These are phyloP conservation scores for Oscheius onirici DNA, from an alignment of 2,888 invertebrate genomes.

Conservation along the genomic window DNA sequence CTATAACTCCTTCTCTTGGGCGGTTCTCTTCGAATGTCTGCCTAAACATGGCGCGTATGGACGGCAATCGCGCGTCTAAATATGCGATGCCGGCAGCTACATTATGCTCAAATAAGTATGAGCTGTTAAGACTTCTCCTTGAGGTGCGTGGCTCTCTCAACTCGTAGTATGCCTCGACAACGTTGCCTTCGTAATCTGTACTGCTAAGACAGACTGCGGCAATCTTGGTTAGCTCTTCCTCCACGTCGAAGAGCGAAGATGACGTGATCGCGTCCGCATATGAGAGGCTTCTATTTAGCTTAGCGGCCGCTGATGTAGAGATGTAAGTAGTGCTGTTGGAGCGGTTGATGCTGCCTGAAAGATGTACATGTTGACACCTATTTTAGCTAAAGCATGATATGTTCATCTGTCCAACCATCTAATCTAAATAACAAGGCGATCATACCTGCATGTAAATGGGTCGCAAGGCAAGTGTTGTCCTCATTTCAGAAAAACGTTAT, in stretches of 20 bases:
- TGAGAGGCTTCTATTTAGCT: neutral
- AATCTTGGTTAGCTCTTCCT: conserved; percentile 1
- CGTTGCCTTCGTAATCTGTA: neutral
- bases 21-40: conserved; percentile 8
- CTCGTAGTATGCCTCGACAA: neutral
- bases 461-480: conserved; percentile 23
- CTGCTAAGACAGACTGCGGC: neutral
- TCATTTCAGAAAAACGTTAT: too few species aligned
- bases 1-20: neutral
- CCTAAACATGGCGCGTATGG: conserved; percentile 29
- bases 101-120: conserved; percentile 32
- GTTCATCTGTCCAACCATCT: conserved; percentile 21
- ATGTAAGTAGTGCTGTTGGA: conserved; percentile 12
- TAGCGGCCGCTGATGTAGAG: conserved; percentile 6
- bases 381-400: conserved; percentile 18
- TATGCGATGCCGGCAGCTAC: conserved; percentile 31
- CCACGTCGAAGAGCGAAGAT: neutral
- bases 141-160: conserved; percentile 2
- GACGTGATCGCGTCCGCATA: too few species aligned
- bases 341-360: neutral
- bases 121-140: conserved; percentile 21
- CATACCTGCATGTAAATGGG: conserved; percentile 31
- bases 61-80: conserved; percentile 28
- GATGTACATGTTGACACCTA: neutral
- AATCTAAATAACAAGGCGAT: conserved; percentile 15